Evolutionary conservation across 2,888 invertebrate genomes (phyloP), one percentile per base, ranked within the genome.

Genomic region (Meteorus cinctellus): DNA sequence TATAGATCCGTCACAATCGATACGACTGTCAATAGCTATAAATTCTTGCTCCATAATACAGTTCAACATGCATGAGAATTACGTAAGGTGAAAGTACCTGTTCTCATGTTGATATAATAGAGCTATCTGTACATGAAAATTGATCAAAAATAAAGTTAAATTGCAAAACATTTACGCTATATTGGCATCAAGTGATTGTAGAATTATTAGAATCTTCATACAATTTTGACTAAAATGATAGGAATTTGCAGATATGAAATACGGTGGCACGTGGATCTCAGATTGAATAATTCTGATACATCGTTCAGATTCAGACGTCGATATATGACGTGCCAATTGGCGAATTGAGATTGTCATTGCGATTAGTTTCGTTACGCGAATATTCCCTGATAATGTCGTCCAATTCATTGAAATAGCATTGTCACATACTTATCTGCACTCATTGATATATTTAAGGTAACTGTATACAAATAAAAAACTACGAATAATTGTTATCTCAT

Each of bases 31-130:
- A 60, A 67, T 73, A 59, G 55, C 73, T 73, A 59, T 59, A 67
- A 73, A 67, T 67, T 66, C 59, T 73, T 73, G 29, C 67, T 19
- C 16, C 27, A 55, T 36, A 66, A 73, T n/a, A 67, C 41, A 55
- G 55, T 27, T 27, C n/a, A 59, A 41, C 34, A 67, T 73, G 19
- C 51, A 63, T 67, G 59, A 67, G 19, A 55, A 73, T 73, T 67
- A 55, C 66, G 27, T 59, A 59, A 73, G 41, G 73, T 67, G 73
- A 73, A 73, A 73, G 73, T 73, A 72, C 51, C 59, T 27, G 59
- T 55, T 73, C 34, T 48, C 16, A 12, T 41, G 41, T 63, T 63
- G 31, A 31, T 29, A 34, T 31, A 63, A 34, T n/a, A 63, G 19
- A 31, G 4, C 24, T 60, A 60, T 60, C n/a, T 14, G 19, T 60